Evolutionary conservation across 2,113 vertebrate genomes (phyloP).

Genomic region (Numida meleagris): DNA sequence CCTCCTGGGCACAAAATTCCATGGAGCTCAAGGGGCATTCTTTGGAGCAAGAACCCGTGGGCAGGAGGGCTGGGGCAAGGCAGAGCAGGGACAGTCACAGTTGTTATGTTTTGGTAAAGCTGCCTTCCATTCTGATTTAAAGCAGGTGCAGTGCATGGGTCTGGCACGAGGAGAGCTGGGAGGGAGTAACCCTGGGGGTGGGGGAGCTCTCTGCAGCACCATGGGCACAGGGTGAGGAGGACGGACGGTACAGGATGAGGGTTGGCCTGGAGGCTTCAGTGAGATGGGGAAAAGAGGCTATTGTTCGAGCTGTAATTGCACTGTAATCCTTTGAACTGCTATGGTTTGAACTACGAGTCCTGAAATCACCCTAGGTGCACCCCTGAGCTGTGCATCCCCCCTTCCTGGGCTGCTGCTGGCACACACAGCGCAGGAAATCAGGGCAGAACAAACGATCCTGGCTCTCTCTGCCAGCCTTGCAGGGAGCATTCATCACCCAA

Average conservation of each 20-base stretch:
- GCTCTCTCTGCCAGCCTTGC: not conserved
- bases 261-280: not conserved
- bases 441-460: fast-evolving
- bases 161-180: fast-evolving
- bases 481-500: fast-evolving
- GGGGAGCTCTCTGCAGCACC: fast-evolving
- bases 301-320: not conserved
- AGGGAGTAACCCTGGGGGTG: fast-evolving
- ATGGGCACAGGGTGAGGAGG: fast-evolving
- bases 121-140: not conserved
- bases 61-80: constrained; percentile 15
- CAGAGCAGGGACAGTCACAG: fast-evolving
- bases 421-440: fast-evolving
- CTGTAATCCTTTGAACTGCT: not conserved
- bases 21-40: not conserved
- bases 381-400: not conserved
- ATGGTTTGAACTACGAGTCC: not conserved
- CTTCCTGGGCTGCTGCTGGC: fast-evolving
- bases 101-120: fast-evolving
- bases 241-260: fast-evolving
- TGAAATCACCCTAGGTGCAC: fast-evolving
- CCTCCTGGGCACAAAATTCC: constrained; percentile 31
- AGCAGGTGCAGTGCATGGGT: fast-evolving
- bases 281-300: not conserved
- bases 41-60: not conserved